Percentiles rank a stretch among this genome's conserved stretches.
phyloP scores from a whole-genome alignment of 2,797 vertebrate species.

The Harpagifer antarcticus region DNA sequence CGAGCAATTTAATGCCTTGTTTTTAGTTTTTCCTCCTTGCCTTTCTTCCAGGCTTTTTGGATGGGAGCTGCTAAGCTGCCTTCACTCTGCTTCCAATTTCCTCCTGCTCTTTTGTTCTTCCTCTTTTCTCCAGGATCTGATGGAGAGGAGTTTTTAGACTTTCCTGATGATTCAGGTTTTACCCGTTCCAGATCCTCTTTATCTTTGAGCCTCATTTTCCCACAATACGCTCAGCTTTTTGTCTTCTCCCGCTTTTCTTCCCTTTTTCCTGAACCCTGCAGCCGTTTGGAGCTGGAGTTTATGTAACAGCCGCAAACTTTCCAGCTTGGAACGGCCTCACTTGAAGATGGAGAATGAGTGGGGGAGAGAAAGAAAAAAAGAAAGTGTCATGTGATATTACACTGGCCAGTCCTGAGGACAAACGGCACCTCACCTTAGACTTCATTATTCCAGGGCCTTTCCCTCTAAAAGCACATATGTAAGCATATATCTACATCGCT shows the following conservation, averaged over 20 bases:
- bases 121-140: constrained; percentile 66
- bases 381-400: constrained; percentile 69
- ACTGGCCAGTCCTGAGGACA: constrained; percentile 44
- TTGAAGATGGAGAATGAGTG: constrained; percentile 59
- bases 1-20: constrained; percentile 70
- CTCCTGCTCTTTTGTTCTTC: constrained; percentile 74
- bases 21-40: constrained; percentile 66
- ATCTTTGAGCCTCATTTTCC: constrained; percentile 58
- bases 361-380: constrained; percentile 41
- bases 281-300: constrained; percentile 62
- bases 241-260: constrained; percentile 36
- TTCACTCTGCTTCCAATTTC: constrained; percentile 80
- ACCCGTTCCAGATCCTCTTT: constrained; percentile 64
- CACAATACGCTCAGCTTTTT: constrained; percentile 53
- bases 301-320: constrained; percentile 72
- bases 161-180: constrained; percentile 67
- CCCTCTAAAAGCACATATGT: constrained; percentile 55
- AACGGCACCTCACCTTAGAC: constrained; percentile 59
- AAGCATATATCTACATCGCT: constrained; percentile 70
- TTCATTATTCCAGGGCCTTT: constrained; percentile 53
- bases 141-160: constrained; percentile 65
- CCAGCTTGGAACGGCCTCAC: constrained; percentile 68
- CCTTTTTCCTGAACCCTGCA: constrained; percentile 59
- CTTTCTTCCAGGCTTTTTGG: constrained; percentile 72
- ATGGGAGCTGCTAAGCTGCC: constrained; percentile 71